A percentile compares a stretch with the other conserved stretches of the same genome.
Conservation (phyloP, 2,888 invertebrate species). For the Drosophila ustulata region DNA sequence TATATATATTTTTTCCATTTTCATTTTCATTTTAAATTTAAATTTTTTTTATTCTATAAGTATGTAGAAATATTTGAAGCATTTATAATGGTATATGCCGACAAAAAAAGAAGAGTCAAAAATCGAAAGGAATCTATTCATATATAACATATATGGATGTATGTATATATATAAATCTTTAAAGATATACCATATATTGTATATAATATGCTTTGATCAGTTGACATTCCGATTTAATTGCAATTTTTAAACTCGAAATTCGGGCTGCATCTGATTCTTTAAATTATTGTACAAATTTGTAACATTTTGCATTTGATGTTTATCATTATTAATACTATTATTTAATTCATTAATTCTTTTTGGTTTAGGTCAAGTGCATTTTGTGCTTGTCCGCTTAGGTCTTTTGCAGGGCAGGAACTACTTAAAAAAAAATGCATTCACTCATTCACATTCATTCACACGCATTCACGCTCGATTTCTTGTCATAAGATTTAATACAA, state of each 20-base stretch:
- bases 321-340: slow-evolving; percentile 19
- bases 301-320: slow-evolving; percentile 50
- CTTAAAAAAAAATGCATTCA: slow-evolving; percentile 29
- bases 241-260: neutral
- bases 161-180: slow-evolving; percentile 32
- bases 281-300: slow-evolving; percentile 67
- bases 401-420: slow-evolving; percentile 43
- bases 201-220: slow-evolving; percentile 16
- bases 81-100: slow-evolving; percentile 36
- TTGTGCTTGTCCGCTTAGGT: slow-evolving; percentile 45
- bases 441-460: slow-evolving; percentile 5
- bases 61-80: slow-evolving; percentile 48
- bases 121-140: slow-evolving; percentile 43
- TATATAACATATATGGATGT: slow-evolving; percentile 1
- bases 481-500: slow-evolving; percentile 49
- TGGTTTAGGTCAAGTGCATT: slow-evolving; percentile 45
- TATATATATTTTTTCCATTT: slow-evolving; percentile 13
- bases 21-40: slow-evolving; percentile 2
- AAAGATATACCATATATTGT: slow-evolving; percentile 34
- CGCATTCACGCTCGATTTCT: slow-evolving; percentile 2
- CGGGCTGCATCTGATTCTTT: neutral
- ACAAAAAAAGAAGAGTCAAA: slow-evolving; percentile 45
- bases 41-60: slow-evolving; percentile 22
- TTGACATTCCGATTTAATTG: neutral
- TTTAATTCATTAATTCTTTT: slow-evolving; percentile 23